Percentiles rank a stretch among this genome's conserved stretches.
These are phyloP conservation scores for Pollicipes pollicipes DNA, from an alignment of 1,140 invertebrate species.

Conservation along the genomic window DNA sequence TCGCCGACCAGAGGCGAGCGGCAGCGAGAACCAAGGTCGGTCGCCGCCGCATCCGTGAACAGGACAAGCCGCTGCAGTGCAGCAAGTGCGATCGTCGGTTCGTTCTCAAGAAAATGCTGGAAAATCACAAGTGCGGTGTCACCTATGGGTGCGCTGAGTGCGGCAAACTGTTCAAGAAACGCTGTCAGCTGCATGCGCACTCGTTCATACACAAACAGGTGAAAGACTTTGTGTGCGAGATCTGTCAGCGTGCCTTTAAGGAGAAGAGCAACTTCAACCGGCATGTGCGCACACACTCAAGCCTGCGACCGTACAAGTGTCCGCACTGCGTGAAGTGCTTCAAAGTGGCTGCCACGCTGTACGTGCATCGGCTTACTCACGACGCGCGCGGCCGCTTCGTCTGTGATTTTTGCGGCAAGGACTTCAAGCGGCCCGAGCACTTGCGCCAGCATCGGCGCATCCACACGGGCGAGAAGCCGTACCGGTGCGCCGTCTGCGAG, in stretches of 20 bases:
- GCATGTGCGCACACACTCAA: not conserved
- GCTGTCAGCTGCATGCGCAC: no score
- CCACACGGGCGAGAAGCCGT: no score
- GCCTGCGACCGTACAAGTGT: not conserved
- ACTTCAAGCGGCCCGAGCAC: conserved; percentile 1
- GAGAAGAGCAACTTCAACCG: conserved; percentile 1
- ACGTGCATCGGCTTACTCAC: not conserved
- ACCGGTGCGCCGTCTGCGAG: conserved; percentile 24
- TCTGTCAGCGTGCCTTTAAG: not conserved
- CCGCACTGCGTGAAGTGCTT: not conserved
- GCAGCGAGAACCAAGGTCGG: no score
- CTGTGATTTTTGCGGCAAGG: not conserved
- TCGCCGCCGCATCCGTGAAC: no score
- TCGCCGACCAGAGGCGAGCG: no score
- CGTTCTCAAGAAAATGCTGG: no score
- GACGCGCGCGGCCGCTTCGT: not conserved
- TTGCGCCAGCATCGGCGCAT: conserved; percentile 7
- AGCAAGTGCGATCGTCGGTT: no score
- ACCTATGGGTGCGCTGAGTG: no score
- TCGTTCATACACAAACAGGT: no score
- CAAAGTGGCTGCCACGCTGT: not conserved
- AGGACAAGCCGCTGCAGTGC: no score
- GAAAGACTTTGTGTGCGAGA: not conserved
- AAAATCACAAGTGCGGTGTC: no score
- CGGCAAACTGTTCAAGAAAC: no score